Evolutionary conservation across 2,888 invertebrate species (phyloP).

Genomic region (Pheosia gnoma): DNA sequence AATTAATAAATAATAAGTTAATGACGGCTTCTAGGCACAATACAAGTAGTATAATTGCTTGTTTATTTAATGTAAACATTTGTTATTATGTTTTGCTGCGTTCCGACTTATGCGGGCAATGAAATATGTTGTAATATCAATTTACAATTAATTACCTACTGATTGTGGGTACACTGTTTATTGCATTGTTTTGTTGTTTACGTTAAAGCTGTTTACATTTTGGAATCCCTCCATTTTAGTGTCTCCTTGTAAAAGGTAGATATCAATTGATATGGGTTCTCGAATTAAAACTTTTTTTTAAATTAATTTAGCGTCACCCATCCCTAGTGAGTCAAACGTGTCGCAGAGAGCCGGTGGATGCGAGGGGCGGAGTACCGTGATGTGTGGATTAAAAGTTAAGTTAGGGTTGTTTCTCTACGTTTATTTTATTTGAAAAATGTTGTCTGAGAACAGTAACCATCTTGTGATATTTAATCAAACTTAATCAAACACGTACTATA

Average conservation of each 20-base stretch:
- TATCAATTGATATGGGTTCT: no score
- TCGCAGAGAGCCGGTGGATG: no score
- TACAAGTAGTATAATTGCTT: not conserved
- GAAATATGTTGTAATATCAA: slow-evolving; percentile 1
- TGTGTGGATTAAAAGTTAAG: no score
- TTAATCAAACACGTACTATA: no score
- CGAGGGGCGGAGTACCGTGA: no score
- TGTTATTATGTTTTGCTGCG: not conserved
- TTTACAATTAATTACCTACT: slow-evolving; percentile 1
- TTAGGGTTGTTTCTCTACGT: not conserved
- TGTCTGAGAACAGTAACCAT: no score
- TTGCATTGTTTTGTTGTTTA: not conserved
- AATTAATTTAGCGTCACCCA: no score
- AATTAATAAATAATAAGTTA: no score
- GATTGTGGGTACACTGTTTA: not conserved
- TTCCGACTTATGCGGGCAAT: not conserved
- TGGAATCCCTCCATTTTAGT: not conserved
- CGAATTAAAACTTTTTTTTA: no score
- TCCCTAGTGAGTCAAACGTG: no score
- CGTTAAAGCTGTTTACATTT: not conserved
- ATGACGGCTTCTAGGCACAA: not conserved
- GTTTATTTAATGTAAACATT: not conserved
- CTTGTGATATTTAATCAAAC: no score
- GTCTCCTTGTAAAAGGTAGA: not conserved
- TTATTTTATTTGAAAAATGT: not conserved